phyloP scores from a whole-genome alignment of 2,888 invertebrate genomes.

The Crematogaster levior region DNA sequence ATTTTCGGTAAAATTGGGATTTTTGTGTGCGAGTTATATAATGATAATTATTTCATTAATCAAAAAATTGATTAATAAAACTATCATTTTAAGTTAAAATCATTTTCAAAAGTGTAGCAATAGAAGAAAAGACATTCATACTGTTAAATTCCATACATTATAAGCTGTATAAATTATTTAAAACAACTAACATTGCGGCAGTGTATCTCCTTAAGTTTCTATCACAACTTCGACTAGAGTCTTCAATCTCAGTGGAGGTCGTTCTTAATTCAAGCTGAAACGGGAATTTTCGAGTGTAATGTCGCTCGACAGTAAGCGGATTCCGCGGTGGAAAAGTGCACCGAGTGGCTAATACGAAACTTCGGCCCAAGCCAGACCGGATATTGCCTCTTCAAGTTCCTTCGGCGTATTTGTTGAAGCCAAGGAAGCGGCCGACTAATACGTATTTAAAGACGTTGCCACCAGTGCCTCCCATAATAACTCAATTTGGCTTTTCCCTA shows the following conservation, averaged over 20 bases:
- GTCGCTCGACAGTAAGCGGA: slow-evolving; percentile 13
- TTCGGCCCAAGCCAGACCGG: slow-evolving; percentile 5
- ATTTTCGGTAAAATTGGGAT: not conserved
- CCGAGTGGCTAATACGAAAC: slow-evolving; percentile 35
- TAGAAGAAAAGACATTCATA: not conserved
- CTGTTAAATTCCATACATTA: not conserved
- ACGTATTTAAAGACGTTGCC: slow-evolving; percentile 19
- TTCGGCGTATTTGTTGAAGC: slow-evolving; percentile 3
- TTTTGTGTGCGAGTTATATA: not conserved
- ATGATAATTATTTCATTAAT: not conserved
- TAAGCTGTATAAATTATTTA: slow-evolving; percentile 15
- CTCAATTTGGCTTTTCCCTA: slow-evolving; percentile 4
- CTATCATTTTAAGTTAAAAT: not conserved
- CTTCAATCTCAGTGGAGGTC: not conserved
- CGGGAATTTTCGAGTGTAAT: slow-evolving; percentile 32
- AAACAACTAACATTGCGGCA: not conserved
- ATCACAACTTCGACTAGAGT: not conserved
- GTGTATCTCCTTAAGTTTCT: not conserved
- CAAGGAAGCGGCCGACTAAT: slow-evolving; percentile 10
- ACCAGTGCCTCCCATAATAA: slow-evolving; percentile 10
- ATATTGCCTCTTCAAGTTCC: slow-evolving; percentile 46
- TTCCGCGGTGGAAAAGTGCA: slow-evolving; percentile 24
- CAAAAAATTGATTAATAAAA: not conserved
- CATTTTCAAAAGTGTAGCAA: not conserved
- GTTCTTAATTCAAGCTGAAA: slow-evolving; percentile 33